phyloP scores from a whole-genome alignment of 2,113 vertebrate genomes.

The Apus apus region DNA sequence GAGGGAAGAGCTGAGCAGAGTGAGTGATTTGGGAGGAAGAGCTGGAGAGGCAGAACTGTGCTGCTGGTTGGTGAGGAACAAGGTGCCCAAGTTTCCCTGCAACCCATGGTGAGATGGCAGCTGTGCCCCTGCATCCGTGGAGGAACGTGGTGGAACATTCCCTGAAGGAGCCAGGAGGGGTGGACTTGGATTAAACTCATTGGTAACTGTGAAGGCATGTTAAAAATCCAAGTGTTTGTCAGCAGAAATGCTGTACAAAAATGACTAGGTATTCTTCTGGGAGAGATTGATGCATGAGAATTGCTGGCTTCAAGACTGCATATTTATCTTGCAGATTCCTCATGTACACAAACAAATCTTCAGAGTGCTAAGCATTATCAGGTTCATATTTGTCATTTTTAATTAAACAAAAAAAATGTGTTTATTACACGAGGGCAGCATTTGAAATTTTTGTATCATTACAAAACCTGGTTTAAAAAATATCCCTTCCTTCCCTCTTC shows the following conservation, averaged over 20 bases:
- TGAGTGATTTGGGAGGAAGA: too few species aligned
- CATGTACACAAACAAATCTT: neutral
- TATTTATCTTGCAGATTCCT: neutral
- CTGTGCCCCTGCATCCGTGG: too few species aligned
- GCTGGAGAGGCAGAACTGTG: too few species aligned
- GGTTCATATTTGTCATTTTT: neutral
- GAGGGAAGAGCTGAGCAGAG: too few species aligned
- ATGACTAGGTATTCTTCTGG: neutral
- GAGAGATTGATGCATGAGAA: neutral
- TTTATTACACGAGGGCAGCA: neutral
- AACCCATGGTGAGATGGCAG: too few species aligned
- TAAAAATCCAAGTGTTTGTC: neutral
- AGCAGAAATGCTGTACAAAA: neutral
- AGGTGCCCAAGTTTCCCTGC: too few species aligned
- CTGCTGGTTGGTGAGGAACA: too few species aligned
- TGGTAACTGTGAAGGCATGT: neutral
- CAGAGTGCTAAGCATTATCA: neutral
- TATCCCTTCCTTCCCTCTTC: neutral
- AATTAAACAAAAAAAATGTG: neutral
- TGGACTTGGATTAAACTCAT: neutral
- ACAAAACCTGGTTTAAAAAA: neutral
- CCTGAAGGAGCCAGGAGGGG: too few species aligned
- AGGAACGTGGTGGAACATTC: too few species aligned
- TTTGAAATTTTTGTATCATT: neutral
- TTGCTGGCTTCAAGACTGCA: neutral